Percentiles rank a stretch among this genome's conserved stretches.
Evolutionary conservation across 2,797 vertebrate genomes (phyloP).

Genomic region (Natrix natrix): DNA sequence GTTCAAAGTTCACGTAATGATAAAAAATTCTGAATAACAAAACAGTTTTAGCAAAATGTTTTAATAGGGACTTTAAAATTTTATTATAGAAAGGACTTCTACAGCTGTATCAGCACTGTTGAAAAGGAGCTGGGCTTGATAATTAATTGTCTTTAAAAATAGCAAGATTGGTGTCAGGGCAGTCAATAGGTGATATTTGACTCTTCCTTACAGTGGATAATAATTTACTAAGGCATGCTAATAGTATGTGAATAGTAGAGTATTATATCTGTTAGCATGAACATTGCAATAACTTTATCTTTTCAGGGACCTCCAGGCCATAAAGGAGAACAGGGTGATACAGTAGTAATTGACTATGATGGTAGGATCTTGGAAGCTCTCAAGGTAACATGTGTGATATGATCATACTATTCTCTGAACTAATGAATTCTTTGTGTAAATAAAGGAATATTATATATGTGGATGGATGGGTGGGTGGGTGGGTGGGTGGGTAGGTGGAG

Average conservation of each 20-base stretch:
- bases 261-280: neutral
- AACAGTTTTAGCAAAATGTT: neutral
- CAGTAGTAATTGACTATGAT: conserved; percentile 85
- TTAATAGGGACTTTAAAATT: neutral
- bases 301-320: conserved; percentile 69
- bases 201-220: neutral
- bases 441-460: neutral
- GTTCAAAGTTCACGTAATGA: neutral
- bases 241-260: neutral
- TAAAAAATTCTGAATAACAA: neutral
- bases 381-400: conserved; percentile 72
- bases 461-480: neutral
- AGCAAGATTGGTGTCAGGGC: neutral
- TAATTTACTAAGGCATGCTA: neutral
- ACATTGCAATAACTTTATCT: neutral
- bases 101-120: neutral
- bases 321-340: conserved; percentile 80
- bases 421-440: neutral
- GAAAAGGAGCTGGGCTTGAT: neutral
- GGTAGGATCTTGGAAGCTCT: conserved; percentile 86
- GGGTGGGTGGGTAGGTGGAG: neutral
- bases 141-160: neutral
- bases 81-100: neutral
- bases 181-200: neutral
- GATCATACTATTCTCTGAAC: neutral